phyloP scores from a whole-genome alignment of 1,140 invertebrate species.

The Andrena cerasifolii region DNA sequence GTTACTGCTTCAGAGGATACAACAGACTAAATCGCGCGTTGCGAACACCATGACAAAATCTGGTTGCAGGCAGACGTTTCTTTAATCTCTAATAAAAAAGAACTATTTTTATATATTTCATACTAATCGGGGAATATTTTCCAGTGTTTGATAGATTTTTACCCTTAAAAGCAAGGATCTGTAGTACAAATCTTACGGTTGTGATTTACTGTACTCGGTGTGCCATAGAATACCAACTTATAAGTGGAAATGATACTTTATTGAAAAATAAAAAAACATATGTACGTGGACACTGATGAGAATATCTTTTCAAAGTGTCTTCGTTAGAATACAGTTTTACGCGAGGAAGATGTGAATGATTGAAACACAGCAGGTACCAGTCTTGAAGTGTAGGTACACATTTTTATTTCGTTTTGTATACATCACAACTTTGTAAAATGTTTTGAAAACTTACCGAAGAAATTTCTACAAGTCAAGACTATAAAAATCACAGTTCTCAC shows the following conservation, averaged over 20 bases:
- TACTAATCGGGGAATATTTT: slow-evolving; percentile 38
- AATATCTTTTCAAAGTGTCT: not conserved
- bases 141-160: slow-evolving; percentile 19
- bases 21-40: slow-evolving; percentile 71
- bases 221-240: not conserved
- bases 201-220: not conserved
- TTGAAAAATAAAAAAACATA: slow-evolving; percentile 1
- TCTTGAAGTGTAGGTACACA: slow-evolving; percentile 75
- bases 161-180: not conserved
- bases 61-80: slow-evolving; percentile 66
- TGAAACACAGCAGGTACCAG: slow-evolving; percentile 73
- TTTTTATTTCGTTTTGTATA: slow-evolving; percentile 64
- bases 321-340: no score
- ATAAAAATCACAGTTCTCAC: slow-evolving; percentile 71
- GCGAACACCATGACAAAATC: slow-evolving; percentile 52
- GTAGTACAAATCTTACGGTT: slow-evolving; percentile 9
- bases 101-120: slow-evolving; percentile 50
- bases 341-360: slow-evolving; percentile 44
- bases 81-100: slow-evolving; percentile 33
- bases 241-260: not conserved
- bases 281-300: slow-evolving; percentile 1
- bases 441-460: slow-evolving; percentile 65
- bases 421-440: slow-evolving; percentile 66
- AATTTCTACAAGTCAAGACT: slow-evolving; percentile 69
- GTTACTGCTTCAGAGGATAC: slow-evolving; percentile 71